Evolutionary conservation across 2,888 invertebrate species (phyloP), one percentile per base, ranked within the genome.

Genomic region (Heliconius ethilla): DNA sequence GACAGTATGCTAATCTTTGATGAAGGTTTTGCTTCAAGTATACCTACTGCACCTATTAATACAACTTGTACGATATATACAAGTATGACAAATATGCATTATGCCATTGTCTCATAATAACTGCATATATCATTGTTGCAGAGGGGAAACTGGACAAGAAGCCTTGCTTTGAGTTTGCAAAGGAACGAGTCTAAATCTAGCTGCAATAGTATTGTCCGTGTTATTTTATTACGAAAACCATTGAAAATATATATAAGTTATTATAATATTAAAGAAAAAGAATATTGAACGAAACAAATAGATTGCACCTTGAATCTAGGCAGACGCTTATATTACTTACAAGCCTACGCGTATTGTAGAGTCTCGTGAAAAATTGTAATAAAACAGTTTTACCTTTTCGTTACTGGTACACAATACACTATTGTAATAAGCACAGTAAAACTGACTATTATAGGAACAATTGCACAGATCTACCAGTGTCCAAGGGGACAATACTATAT

Each of bases 11-110:
- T 83, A 81, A 82, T 83, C 80, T 78, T 70, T 70, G 25, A 70
- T 77, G 81, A 83, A 83, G 82, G 82, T 81, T 81, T 82, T 78
- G 77, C 81, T 72, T 77, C 75, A 78, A 78, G 79, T 82, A 77
- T 81, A 82, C 11, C 13, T 5, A 33, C 77, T 78, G 80, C 79
- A 82, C 81, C 77, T 81, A 81, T 81, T 81, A 83, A 81, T 80
- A 78, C 33, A 80, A 75, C 69, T 70, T 79, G 76, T 78, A 76
- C 18, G 29, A 29, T 66, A 29, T 33, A 55, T 55, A 29, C 55
- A 72, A 63, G 74, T 72, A 76, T 69, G 77, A 80, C 79, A 81
- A 81, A 79, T 79, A 81, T 69, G 79, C 80, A 78, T 78, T 81
- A 77, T 77, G 78, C 78, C 80, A 79, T 81, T 81, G 77, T 81